phyloP scores from a whole-genome alignment of 2,113 vertebrate genomes.

The Dolichallabes microphthalmus region DNA sequence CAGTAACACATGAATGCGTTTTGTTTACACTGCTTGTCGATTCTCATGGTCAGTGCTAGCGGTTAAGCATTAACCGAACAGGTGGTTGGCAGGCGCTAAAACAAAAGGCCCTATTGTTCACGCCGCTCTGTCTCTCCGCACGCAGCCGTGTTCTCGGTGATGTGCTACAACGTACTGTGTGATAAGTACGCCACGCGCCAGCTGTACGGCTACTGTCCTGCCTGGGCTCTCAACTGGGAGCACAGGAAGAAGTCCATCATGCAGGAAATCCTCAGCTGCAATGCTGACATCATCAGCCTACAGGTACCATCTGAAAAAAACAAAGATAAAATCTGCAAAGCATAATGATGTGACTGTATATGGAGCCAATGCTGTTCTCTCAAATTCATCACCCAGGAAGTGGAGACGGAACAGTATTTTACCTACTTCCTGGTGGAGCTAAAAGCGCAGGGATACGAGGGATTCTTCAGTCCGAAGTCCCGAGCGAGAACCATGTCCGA shows the following conservation, averaged over 20 bases:
- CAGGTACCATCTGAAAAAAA: slow-evolving; percentile 70
- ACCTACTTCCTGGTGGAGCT: slow-evolving; percentile 92
- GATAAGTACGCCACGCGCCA: slow-evolving; percentile 97
- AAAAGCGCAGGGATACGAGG: slow-evolving; percentile 94
- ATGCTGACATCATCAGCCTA: slow-evolving; percentile 94
- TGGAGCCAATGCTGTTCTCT: neutral
- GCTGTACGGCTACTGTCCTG: slow-evolving; percentile 95
- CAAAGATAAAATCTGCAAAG: neutral
- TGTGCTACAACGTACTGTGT: slow-evolving; percentile 99
- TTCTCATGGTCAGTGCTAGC: neutral
- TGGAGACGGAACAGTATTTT: slow-evolving; percentile 97
- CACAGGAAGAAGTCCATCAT: slow-evolving; percentile 99
- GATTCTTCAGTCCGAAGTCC: slow-evolving; percentile 98
- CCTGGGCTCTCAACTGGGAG: slow-evolving; percentile 98
- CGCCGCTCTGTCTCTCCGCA: neutral
- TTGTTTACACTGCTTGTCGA: neutral
- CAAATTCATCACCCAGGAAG: slow-evolving; percentile 76
- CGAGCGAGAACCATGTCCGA: slow-evolving; percentile 97
- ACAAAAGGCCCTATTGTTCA: neutral
- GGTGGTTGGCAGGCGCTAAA: neutral
- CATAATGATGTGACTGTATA: neutral
- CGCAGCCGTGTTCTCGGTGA: slow-evolving; percentile 95
- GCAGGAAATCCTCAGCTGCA: slow-evolving; percentile 95
- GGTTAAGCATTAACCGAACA: neutral
- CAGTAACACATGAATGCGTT: neutral